Evolutionary conservation across 2,113 vertebrate genomes (phyloP), one percentile per base, ranked within the genome.

Genomic region (Notothenia rossii): DNA sequence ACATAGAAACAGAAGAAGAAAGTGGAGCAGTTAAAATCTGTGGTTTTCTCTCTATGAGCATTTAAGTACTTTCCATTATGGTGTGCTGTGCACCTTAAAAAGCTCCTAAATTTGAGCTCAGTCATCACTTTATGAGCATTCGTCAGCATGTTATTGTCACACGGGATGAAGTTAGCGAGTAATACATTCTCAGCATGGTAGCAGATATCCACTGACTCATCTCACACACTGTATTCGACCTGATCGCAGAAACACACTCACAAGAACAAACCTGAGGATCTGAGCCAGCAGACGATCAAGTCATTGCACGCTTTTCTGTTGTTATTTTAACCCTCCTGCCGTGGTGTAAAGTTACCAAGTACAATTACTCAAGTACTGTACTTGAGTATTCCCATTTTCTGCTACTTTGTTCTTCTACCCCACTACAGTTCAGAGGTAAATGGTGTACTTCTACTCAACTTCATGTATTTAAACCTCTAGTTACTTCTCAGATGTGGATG

Each of bases 51-150:
- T 62, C 46, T 0, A 75, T 73, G 65, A 81, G 67, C 72, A 65
- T 80, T 81, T 64, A 74, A 90, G 45, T 77, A 83, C 85, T 91
- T 92, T 89, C 89, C 88, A 91, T 91, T 84, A 90, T 74, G 82
- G 25, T 17, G 11, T 18, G 20, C 76, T 14, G 11, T 18, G 20
- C 76, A 77, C 29, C 40, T 40, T 25, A 87, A 88, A 89, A 87
- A 89, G 85, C 81, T 81, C 76, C 79, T 64, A 71, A 61, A 67
- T 90, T 86, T 69, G 64, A 85, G 85, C 83, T 3, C 53, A 18
- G 90, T 90, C 84, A 89, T 87, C 81, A 51, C 40, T 91, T 88
- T 85, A 85, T 71, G 80, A 73, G 85, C 78, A 13, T 85, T 84
- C 22, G 69, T 88, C 88, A 87, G 86, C 88, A 64, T 66, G 71